Base-by-base conservation (phyloP, 2,888 invertebrate species). In the Cantharis flavilabris region DNA sequence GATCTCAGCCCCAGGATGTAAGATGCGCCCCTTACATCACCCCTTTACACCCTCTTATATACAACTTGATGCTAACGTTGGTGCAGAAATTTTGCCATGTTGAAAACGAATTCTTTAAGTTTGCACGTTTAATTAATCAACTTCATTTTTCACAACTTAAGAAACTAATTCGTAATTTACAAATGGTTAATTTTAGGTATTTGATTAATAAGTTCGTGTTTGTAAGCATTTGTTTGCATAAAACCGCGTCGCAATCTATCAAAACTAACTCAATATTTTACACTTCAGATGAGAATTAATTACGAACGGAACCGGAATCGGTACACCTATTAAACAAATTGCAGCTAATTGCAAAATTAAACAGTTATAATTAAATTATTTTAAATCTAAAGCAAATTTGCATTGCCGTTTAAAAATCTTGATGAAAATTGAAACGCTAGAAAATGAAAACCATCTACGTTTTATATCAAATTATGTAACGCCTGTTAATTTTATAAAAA, bases 21-120 rank as follows among this genome's bases (percentile, higher is more conserved):
- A 88, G 88, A 88, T 87, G 88, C 88, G 87, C 85, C 88, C 88
- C 88, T 88, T 88, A 88, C 87, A 86, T 87, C 85, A 83, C 80
- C 81, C 79, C 79, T 77, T 78, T 75, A 76, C 69, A 78, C 83
- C 84, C 85, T 84, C 79, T 78, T 76, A 73, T 75, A 75, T 70
- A 28, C 14, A 75, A 77, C 75, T 77, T 77, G 30, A 74, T 65
- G 73, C 76, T 65, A 76, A 70, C 73, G 76, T 33, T 62, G 76
- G 20, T 73, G 65, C 73, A 62, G 67, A 69, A 70, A 70, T 70
- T 76, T 76, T 70, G 70, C 76, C 73, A 72, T 70, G 28, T 65
- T 70, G 62, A 23, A 33, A 49, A 49, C n/a, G 1, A n/a, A n/a
- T 49, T 49, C n/a, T 49, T n/a, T n/a, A n/a, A 49, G n/a, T 49